phyloP scores from a whole-genome alignment of 2,797 vertebrate species.

The Sebastolobus alascanus region DNA sequence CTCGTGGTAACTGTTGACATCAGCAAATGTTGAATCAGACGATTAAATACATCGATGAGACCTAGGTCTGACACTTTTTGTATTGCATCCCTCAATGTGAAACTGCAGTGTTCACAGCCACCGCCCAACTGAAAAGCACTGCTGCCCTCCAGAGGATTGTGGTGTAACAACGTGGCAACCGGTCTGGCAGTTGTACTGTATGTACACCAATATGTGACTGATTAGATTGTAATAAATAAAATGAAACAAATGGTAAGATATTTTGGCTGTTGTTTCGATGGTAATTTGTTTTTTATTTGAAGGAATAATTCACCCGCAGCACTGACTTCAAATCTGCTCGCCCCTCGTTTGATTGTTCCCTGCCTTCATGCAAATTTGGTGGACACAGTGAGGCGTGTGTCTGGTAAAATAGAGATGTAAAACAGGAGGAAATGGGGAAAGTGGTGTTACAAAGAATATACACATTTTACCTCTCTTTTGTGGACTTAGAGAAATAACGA shows the following conservation, averaged over 20 bases:
- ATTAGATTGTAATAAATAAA: not conserved
- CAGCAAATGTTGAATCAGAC: constrained; percentile 38
- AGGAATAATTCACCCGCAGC: not conserved
- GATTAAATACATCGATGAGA: constrained; percentile 41
- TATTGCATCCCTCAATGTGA: constrained; percentile 3
- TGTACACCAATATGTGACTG: rapidly evolving
- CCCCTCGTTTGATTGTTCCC: not conserved
- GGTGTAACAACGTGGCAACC: constrained; percentile 20
- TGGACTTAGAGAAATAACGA: not conserved
- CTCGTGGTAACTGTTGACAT: constrained; percentile 9
- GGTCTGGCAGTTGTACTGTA: not conserved
- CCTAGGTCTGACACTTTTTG: constrained; percentile 18
- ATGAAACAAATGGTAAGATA: not conserved
- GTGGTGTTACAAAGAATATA: not conserved
- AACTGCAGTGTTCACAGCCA: not conserved
- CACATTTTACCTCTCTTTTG: not conserved
- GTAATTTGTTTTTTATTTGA: not conserved
- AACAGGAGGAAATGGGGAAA: not conserved
- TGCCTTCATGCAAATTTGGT: not conserved
- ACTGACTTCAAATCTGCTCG: not conserved
- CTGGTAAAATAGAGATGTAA: not conserved
- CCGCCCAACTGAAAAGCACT: constrained; percentile 48
- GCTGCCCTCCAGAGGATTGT: constrained; percentile 77
- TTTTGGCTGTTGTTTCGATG: not conserved
- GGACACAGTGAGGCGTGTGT: not conserved